These are phyloP conservation scores for Sandelia bainsii DNA, from an alignment of 2,797 vertebrate genomes.

Conservation along the genomic window DNA sequence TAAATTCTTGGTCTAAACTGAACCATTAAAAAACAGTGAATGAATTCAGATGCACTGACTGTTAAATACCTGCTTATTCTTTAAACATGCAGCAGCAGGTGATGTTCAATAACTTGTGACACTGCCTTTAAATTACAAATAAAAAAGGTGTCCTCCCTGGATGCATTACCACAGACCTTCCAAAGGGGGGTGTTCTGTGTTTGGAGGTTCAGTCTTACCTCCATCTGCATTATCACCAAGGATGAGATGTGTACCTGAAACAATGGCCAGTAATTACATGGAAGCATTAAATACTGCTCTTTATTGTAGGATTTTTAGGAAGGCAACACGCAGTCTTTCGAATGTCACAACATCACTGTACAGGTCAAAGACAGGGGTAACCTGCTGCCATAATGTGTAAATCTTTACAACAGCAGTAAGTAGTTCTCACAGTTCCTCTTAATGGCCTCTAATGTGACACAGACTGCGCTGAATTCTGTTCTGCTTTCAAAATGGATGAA, in stretches of 20 bases:
- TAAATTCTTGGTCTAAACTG: conserved; percentile 11
- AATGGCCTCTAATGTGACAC: conserved; percentile 9
- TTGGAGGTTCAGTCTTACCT: conserved; percentile 27
- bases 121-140: not conserved
- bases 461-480: not conserved
- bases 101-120: not conserved
- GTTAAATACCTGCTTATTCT: not conserved
- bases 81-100: not conserved
- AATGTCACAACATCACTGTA: conserved; percentile 2
- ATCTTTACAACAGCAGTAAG: conserved; percentile 15
- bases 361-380: conserved; percentile 28
- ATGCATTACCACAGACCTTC: conserved; percentile 64
- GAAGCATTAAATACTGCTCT: not conserved
- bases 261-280: conserved; percentile 1
- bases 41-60: not conserved
- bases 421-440: conserved; percentile 1
- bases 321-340: not conserved
- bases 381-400: conserved; percentile 7
- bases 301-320: not conserved
- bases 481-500: conserved; percentile 2
- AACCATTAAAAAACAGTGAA: not conserved
- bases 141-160: conserved; percentile 10
- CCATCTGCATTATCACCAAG: conserved; percentile 32
- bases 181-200: conserved; percentile 60
- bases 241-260: conserved; percentile 14